Evolutionary conservation across 1,140 invertebrate genomes (phyloP).

Genomic region (Drosophila athabasca): DNA sequence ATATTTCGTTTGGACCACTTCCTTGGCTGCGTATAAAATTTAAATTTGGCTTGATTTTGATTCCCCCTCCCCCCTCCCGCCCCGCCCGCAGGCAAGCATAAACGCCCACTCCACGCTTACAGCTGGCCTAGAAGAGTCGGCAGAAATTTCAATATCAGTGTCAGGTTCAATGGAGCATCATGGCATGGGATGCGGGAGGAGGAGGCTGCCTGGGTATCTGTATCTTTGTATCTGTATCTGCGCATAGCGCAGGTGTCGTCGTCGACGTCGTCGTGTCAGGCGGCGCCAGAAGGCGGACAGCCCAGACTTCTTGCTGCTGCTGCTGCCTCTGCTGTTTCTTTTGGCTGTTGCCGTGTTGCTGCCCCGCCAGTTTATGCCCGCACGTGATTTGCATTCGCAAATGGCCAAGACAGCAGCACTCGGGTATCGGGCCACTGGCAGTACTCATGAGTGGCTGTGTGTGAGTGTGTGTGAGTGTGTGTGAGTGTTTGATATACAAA

Average conservation of each 20-base stretch:
- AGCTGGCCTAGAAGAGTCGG: too few species aligned
- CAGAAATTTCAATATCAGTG: slow-evolving; percentile 52
- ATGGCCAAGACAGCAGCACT: slow-evolving; percentile 39
- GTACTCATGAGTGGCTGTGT: slow-evolving; percentile 33
- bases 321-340: slow-evolving; percentile 14
- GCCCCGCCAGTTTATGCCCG: slow-evolving; percentile 66
- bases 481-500: slow-evolving; percentile 64
- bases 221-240: slow-evolving; percentile 45
- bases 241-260: slow-evolving; percentile 57
- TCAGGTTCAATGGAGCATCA: slow-evolving; percentile 30
- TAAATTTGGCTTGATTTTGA: slow-evolving; percentile 54
- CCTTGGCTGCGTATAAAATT: slow-evolving; percentile 56
- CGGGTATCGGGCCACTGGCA: background rate
- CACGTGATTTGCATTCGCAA: slow-evolving; percentile 80
- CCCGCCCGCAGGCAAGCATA: slow-evolving; percentile 5
- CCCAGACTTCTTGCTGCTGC: slow-evolving; percentile 28
- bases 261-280: slow-evolving; percentile 7
- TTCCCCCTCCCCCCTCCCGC: background rate
- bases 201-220: slow-evolving; percentile 13
- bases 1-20: slow-evolving; percentile 42
- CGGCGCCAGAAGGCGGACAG: slow-evolving; percentile 44
- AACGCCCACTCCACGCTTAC: slow-evolving; percentile 2
- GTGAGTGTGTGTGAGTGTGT: too few species aligned
- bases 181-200: background rate
- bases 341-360: slow-evolving; percentile 15